Percentiles rank a stretch among this genome's conserved stretches.
These are phyloP conservation scores for Ormyrus rosae DNA, from an alignment of 2,888 invertebrate genomes.

Conservation along the genomic window DNA sequence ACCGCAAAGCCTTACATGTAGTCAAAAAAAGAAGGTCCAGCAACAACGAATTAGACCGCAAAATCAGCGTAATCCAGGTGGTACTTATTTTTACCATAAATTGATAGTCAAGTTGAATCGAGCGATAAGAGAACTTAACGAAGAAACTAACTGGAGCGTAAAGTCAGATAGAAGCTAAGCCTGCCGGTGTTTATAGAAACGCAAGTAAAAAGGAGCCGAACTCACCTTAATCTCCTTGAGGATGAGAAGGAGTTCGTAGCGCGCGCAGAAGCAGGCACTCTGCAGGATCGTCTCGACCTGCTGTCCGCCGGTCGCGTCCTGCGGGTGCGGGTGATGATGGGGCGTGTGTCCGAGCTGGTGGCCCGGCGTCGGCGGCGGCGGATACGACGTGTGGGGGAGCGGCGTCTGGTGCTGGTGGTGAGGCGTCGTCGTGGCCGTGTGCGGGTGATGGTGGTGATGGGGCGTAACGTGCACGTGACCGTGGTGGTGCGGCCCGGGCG, in stretches of 20 bases:
- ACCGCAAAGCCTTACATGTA: too few species aligned
- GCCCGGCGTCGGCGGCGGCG: slow-evolving; percentile 68
- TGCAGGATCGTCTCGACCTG: slow-evolving; percentile 86
- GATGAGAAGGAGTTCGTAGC: slow-evolving; percentile 95
- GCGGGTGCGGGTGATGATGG: slow-evolving; percentile 74
- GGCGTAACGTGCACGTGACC: slow-evolving; percentile 70
- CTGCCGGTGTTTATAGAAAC: too few species aligned
- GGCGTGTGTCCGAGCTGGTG: slow-evolving; percentile 73
- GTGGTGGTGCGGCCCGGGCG: slow-evolving; percentile 74
- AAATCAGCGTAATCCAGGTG: neutral
- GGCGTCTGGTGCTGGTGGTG: slow-evolving; percentile 74
- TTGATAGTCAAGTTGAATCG: too few species aligned
- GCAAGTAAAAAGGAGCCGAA: neutral
- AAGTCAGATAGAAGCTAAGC: too few species aligned
- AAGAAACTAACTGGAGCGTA: too few species aligned
- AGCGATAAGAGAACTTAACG: too few species aligned
- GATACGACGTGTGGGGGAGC: slow-evolving; percentile 67
- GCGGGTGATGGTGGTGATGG: slow-evolving; percentile 71
- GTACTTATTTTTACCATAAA: neutral
- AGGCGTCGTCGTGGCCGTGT: slow-evolving; percentile 67
- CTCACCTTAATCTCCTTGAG: slow-evolving; percentile 87
- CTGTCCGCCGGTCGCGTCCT: slow-evolving; percentile 83
- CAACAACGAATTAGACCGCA: neutral
- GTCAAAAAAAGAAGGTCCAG: too few species aligned
- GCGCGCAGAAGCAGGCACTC: slow-evolving; percentile 92